phyloP scores from a whole-genome alignment of 92 coral and sea anemone genomes.

The Nematostella vectensis region DNA sequence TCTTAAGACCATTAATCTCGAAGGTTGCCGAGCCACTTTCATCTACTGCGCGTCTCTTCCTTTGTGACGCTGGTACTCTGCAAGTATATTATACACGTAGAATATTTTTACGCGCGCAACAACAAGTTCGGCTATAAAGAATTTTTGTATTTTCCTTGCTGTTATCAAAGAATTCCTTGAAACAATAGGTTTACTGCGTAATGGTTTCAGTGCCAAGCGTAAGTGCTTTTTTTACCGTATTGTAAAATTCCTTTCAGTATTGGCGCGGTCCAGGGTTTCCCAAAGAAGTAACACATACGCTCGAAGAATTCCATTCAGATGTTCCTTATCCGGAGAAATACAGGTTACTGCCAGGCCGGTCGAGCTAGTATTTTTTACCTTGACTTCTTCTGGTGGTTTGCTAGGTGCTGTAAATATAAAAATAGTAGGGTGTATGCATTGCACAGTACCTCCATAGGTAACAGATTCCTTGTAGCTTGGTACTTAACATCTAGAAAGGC shows the following conservation, averaged over 20 bases:
- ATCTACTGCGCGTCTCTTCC: conserved; percentile 33
- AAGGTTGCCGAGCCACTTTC: conserved; percentile 20
- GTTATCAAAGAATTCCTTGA: too few relatives aligned
- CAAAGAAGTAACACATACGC: conserved; percentile 14
- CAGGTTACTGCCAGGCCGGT: conserved; percentile 52
- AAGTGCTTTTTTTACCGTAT: too few relatives aligned
- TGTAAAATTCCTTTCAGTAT: conserved; percentile 1
- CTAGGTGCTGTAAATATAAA: conserved; percentile 30
- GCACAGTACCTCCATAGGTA: too few relatives aligned
- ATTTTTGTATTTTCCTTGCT: too few relatives aligned
- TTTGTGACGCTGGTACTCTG: neutral
- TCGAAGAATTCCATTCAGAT: conserved; percentile 50
- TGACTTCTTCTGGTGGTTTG: conserved; percentile 26
- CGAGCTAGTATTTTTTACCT: conserved; percentile 54
- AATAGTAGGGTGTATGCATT: too few relatives aligned
- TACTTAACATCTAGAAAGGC: too few relatives aligned
- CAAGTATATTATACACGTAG: neutral
- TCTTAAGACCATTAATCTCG: conserved; percentile 40
- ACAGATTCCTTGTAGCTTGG: too few relatives aligned
- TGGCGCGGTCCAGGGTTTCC: conserved; percentile 2
- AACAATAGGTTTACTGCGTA: too few relatives aligned
- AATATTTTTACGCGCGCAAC: neutral
- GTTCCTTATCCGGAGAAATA: conserved; percentile 32
- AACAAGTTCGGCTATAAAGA: neutral
- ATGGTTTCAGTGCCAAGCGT: too few relatives aligned